Base-by-base conservation (phyloP, 1,140 invertebrate species). In the Drosophila mojavensis region DNA sequence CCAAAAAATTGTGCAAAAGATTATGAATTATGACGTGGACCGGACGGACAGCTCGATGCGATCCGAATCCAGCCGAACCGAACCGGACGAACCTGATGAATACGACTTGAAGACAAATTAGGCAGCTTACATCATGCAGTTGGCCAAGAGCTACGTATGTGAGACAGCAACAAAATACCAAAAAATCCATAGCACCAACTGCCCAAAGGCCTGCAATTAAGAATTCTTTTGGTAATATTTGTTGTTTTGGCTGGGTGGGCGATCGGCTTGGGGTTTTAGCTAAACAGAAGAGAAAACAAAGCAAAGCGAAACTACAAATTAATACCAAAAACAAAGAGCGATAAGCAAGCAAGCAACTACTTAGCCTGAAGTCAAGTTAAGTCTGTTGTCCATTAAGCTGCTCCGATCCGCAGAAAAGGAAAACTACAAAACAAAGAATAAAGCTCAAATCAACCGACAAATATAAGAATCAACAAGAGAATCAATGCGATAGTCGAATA, bases 41-140 rank as follows among this genome's bases (percentile, higher is more conserved):
- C 17, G 36, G 26, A 43, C 36, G 9, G 28, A 30, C 45, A n/a
- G 33, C 17, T n/a, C 45, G 33, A 43, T 17, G 17, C 39, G 36
- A 47, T 15, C 33, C 4, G 13, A 28, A 48, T 36, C 50, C 28
- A 64, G 33, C 39, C 48, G 58, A 60, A 78, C 70, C 72, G 59
- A 78, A 83, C 81, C 76, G 62, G 76, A 69, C 73, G 75, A 85
- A 55, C 75, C 71, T 62, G 43, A 74, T 74, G 70, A 39, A 70
- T 54, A 55, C 78, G 88, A 88, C 75, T 72, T 86, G 83, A 82
- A 77, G 79, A 83, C 83, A 88, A 88, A 86, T 86, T 86, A 71
- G 83, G 53, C 62, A 77, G 83, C 83, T 86, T 88, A 86, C 83
- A 86, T 86, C 83, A 86, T 74, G 68, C 62, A 51, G 24, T 62